Evolutionary conservation across 1,140 invertebrate genomes (phyloP).

Genomic region (Drosophila ananassae): DNA sequence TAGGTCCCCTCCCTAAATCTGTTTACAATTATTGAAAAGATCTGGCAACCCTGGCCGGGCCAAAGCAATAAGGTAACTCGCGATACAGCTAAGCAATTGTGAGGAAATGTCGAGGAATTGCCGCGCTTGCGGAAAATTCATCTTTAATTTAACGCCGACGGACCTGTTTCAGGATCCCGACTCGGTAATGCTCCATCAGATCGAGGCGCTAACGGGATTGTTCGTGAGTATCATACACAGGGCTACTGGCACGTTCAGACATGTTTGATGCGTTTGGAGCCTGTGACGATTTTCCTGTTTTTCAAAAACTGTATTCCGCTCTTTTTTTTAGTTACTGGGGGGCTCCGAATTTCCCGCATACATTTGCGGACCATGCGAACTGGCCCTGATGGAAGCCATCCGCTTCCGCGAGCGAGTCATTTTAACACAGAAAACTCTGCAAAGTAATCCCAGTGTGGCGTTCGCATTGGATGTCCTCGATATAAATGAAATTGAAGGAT

Average conservation of each 20-base stretch:
- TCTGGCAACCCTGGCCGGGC: constrained; percentile 3
- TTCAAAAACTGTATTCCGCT: background rate
- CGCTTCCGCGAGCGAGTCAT: constrained; percentile 60
- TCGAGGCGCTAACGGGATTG: constrained; percentile 59
- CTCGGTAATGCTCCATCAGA: constrained; percentile 59
- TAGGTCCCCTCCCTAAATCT: too few species aligned
- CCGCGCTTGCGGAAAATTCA: constrained; percentile 61
- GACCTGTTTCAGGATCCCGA: constrained; percentile 55
- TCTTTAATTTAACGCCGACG: constrained; percentile 28
- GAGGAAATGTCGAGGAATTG: constrained; percentile 25
- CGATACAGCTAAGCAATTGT: background rate
- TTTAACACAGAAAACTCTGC: constrained; percentile 49
- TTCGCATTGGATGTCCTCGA: constrained; percentile 29
- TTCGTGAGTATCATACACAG: constrained; percentile 40
- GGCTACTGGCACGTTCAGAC: constrained; percentile 21
- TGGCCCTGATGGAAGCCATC: constrained; percentile 49
- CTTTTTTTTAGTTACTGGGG: constrained; percentile 35
- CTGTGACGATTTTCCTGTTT: background rate
- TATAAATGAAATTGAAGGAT: constrained; percentile 11
- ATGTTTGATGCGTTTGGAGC: constrained; percentile 10
- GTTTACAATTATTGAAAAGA: too few species aligned
- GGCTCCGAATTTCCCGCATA: constrained; percentile 24
- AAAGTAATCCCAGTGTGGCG: constrained; percentile 11
- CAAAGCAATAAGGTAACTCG: background rate
- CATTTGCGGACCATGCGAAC: constrained; percentile 63